Evolutionary conservation across 2,113 vertebrate genomes (phyloP).

Genomic region (Theropithecus gelada): DNA sequence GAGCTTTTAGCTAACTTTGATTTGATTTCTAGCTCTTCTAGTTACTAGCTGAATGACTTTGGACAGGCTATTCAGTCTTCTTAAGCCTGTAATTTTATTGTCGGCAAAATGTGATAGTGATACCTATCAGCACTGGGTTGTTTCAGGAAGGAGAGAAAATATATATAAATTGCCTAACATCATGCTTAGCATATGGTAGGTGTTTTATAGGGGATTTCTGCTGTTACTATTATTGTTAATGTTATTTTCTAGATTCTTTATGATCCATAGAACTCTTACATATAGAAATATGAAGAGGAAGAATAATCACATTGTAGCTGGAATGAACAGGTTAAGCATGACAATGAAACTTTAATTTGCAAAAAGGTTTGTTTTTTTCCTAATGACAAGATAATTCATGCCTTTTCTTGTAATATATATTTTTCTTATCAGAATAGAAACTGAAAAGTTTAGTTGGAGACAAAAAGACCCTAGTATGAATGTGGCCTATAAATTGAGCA

Average conservation of each 20-base stretch:
- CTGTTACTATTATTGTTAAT: not conserved
- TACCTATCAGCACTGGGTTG: not conserved
- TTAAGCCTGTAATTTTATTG: not conserved
- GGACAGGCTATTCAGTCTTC: not conserved
- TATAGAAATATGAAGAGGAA: not conserved
- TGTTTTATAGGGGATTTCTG: not conserved
- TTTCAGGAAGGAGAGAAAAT: not conserved
- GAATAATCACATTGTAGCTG: not conserved
- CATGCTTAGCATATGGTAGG: not conserved
- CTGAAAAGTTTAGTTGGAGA: not conserved
- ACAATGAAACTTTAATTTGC: not conserved
- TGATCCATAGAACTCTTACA: not conserved
- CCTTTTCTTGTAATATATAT: not conserved
- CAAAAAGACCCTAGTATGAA: not conserved
- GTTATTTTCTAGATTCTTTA: not conserved
- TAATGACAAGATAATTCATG: not conserved
- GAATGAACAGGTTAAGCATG: not conserved
- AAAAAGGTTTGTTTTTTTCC: not conserved
- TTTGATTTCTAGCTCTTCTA: constrained; percentile 34
- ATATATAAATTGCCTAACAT: not conserved
- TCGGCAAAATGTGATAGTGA: not conserved
- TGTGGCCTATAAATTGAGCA: not conserved
- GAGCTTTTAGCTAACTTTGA: not conserved
- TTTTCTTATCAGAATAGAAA: not conserved
- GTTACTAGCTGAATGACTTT: not conserved